Percentiles rank a stretch among this genome's conserved stretches.
phyloP scores from a whole-genome alignment of 1,140 invertebrate species.

The Lepidostoma basale region DNA sequence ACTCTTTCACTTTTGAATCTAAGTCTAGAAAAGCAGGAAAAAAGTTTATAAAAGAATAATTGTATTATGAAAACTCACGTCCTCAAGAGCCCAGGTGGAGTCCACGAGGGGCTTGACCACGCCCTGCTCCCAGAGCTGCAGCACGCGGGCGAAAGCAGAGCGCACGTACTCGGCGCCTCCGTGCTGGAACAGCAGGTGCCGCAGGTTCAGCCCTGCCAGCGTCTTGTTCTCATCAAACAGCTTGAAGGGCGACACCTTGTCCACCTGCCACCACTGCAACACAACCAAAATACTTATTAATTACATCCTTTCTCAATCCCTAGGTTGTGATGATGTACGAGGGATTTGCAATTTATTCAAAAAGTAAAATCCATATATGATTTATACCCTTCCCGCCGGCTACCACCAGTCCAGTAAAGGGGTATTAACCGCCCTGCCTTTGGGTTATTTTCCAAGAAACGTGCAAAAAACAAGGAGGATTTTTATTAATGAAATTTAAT shows the following conservation, averaged over 20 bases:
- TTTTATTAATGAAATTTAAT: too few species aligned
- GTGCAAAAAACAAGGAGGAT: too few species aligned
- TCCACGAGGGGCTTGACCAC: slow-evolving; percentile 84
- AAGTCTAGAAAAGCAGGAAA: too few species aligned
- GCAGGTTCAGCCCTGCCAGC: slow-evolving; percentile 81
- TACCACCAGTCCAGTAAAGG: too few species aligned
- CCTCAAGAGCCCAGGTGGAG: slow-evolving; percentile 85
- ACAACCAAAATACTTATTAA: slow-evolving; percentile 5
- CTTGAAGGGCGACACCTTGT: slow-evolving; percentile 87
- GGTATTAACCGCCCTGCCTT: too few species aligned
- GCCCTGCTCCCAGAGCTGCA: slow-evolving; percentile 75
- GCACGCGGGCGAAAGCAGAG: slow-evolving; percentile 72
- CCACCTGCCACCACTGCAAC: slow-evolving; percentile 87
- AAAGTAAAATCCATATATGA: too few species aligned
- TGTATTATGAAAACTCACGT: too few species aligned
- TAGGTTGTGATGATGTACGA: background rate
- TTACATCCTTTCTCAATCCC: slow-evolving; percentile 12
- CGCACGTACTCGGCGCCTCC: slow-evolving; percentile 73
- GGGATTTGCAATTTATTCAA: background rate
- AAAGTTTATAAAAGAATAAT: too few species aligned
- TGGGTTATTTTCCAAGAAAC: too few species aligned
- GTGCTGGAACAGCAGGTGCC: slow-evolving; percentile 83
- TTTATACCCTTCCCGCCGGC: too few species aligned
- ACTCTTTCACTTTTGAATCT: too few species aligned
- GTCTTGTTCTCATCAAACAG: slow-evolving; percentile 88